phyloP scores from a whole-genome alignment of 92 coral and sea anemone genomes.

The Desmophyllum pertusum region DNA sequence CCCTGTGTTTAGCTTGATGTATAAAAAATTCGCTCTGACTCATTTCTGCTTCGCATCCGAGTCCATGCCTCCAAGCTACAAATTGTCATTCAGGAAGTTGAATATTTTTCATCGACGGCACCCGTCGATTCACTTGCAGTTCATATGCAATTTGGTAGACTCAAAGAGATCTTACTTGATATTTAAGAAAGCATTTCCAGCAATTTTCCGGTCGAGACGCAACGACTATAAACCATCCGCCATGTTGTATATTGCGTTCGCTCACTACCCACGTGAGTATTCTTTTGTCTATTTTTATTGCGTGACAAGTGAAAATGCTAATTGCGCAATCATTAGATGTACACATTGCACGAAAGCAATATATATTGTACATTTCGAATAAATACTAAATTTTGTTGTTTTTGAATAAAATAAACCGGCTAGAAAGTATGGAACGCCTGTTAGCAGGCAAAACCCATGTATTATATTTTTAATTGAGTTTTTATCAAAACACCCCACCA shows the following conservation, averaged over 20 bases:
- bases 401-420: too few relatives aligned
- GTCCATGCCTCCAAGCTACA: too few relatives aligned
- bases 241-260: background rate
- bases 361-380: too few relatives aligned
- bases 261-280: background rate
- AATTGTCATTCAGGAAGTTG: background rate
- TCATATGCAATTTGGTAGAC: background rate
- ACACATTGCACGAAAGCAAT: background rate
- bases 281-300: background rate
- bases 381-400: too few relatives aligned
- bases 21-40: background rate
- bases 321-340: background rate
- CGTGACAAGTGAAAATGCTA: background rate
- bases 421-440: too few relatives aligned
- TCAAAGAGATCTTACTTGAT: background rate
- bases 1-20: background rate
- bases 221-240: background rate
- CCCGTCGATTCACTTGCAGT: background rate
- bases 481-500: too few relatives aligned
- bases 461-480: too few relatives aligned
- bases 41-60: conserved; percentile 6
- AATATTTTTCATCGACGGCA: background rate
- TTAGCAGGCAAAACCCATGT: too few relatives aligned
- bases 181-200: too few relatives aligned
- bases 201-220: too few relatives aligned